Conservation (phyloP, 2,888 invertebrate species). For the Drosophila sordidapex region DNA sequence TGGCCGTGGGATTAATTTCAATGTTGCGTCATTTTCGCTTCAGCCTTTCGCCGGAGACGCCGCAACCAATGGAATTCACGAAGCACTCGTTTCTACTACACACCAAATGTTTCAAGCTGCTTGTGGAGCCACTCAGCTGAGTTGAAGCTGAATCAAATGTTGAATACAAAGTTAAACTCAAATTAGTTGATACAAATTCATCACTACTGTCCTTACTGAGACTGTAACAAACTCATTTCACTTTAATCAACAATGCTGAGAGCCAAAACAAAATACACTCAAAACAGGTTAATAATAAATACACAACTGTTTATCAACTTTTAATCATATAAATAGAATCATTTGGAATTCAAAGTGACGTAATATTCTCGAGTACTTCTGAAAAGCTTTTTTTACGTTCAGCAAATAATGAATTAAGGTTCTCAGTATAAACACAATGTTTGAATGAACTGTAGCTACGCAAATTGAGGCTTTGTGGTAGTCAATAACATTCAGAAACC, state of each 20-base stretch:
- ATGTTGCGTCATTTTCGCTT: constrained; percentile 65
- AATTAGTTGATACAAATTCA: neutral
- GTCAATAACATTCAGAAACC: neutral
- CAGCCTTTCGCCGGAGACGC: constrained; percentile 39
- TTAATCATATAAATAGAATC: neutral
- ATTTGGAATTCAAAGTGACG: constrained; percentile 14
- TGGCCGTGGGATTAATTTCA: constrained; percentile 64
- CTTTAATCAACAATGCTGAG: neutral
- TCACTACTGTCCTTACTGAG: neutral
- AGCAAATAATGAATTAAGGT: neutral
- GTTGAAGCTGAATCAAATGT: neutral
- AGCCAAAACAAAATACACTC: neutral
- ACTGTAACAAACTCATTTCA: neutral
- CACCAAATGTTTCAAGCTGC: constrained; percentile 53
- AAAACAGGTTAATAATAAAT: constrained; percentile 14
- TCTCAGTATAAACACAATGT: neutral
- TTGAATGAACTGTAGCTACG: constrained; percentile 15
- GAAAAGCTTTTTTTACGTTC: constrained; percentile 18
- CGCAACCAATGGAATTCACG: constrained; percentile 50
- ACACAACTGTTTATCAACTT: neutral
- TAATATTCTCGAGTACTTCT: constrained; percentile 9
- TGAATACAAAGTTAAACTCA: neutral
- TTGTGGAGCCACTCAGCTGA: constrained; percentile 39
- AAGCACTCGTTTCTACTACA: constrained; percentile 52
- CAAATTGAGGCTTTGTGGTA: neutral